A percentile compares a stretch with the other conserved stretches of the same genome.
These are phyloP conservation scores for Drosophila atroscutellata DNA, from an alignment of 2,888 invertebrate genomes.

Conservation along the genomic window DNA sequence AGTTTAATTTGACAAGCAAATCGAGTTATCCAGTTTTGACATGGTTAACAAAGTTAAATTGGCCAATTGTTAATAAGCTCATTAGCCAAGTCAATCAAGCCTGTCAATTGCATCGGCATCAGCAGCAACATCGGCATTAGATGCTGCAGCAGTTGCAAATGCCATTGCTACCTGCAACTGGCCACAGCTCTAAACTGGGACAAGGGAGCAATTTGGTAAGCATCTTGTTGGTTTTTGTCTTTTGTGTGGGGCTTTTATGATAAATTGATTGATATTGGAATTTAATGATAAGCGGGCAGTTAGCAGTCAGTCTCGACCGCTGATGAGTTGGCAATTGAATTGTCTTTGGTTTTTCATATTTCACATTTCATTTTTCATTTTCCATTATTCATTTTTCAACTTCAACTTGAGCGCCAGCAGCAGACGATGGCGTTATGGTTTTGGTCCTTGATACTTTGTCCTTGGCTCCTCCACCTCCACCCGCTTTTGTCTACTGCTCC, in stretches of 20 bases:
- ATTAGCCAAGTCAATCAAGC: conserved; percentile 36
- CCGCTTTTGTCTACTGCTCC: not conserved
- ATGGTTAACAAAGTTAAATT: not conserved
- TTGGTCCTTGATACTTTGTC: conserved; percentile 12
- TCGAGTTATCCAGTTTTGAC: not conserved
- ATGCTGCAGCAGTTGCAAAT: conserved; percentile 16
- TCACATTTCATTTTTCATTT: conserved; percentile 66
- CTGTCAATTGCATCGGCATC: conserved; percentile 39
- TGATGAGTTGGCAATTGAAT: conserved; percentile 70
- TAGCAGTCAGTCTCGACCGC: conserved; percentile 44
- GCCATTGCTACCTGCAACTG: conserved; percentile 31
- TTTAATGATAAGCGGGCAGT: conserved; percentile 71
- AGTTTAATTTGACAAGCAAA: not conserved
- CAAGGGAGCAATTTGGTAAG: not conserved
- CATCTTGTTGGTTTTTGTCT: conserved; percentile 1
- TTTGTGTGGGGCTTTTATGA: conserved; percentile 59
- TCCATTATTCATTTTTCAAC: conserved; percentile 57
- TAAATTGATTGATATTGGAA: conserved; percentile 80
- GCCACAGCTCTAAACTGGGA: not conserved
- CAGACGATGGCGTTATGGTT: conserved; percentile 43
- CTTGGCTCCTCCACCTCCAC: not conserved
- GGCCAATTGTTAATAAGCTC: conserved; percentile 25
- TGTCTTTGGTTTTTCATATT: conserved; percentile 36
- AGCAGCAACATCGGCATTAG: conserved; percentile 31
- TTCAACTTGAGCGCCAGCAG: conserved; percentile 59